Evolutionary conservation across 1,140 invertebrate species (phyloP).

Genomic region (Zaprionus tsacasi): DNA sequence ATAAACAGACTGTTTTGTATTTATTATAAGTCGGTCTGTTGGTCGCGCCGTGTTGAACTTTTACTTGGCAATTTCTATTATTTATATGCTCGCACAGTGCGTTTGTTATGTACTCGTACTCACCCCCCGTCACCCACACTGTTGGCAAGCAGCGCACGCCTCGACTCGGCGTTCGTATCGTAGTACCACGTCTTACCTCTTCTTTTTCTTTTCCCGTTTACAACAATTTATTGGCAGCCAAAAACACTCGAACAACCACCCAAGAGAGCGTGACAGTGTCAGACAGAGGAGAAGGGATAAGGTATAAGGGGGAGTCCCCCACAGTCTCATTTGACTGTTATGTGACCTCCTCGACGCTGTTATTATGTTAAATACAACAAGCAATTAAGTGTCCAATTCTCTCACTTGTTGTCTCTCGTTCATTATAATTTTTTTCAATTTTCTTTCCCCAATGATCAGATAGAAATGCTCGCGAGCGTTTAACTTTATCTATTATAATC

Average conservation of each 20-base stretch:
- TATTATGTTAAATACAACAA: slow-evolving; percentile 82
- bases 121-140: slow-evolving; percentile 33
- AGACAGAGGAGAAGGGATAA: background rate
- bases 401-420: slow-evolving; percentile 3
- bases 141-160: slow-evolving; percentile 63
- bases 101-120: slow-evolving; percentile 72
- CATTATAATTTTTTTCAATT: slow-evolving; percentile 1
- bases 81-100: slow-evolving; percentile 70
- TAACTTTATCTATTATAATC: slow-evolving; percentile 12
- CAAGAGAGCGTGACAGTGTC: slow-evolving; percentile 31
- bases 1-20: slow-evolving; percentile 6
- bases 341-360: slow-evolving; percentile 68
- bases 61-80: slow-evolving; percentile 66
- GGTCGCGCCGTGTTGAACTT: slow-evolving; percentile 59
- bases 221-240: slow-evolving; percentile 71
- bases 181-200: slow-evolving; percentile 59
- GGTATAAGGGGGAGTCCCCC: background rate
- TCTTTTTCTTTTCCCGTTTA: slow-evolving; percentile 48
- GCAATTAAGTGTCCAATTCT: slow-evolving; percentile 71
- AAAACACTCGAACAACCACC: slow-evolving; percentile 66
- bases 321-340: slow-evolving; percentile 46
- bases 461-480: slow-evolving; percentile 3
- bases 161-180: background rate
- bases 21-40: slow-evolving; percentile 67
- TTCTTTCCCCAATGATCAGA: slow-evolving; percentile 12